Percentiles rank a stretch among this genome's conserved stretches.
phyloP scores from a whole-genome alignment of 92 coral and sea anemone genomes.

The Diadumene lineata region DNA sequence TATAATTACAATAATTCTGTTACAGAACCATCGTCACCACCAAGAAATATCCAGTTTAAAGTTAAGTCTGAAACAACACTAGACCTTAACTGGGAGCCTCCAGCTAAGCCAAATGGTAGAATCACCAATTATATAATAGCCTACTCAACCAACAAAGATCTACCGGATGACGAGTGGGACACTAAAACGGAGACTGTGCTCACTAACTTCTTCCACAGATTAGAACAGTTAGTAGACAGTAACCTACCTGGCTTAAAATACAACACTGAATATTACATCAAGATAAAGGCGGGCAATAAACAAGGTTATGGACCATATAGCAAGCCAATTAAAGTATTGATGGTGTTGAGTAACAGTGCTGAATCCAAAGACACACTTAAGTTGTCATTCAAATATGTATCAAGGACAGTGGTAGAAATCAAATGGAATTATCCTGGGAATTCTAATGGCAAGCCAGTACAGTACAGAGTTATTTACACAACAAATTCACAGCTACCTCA shows the following conservation, averaged over 20 bases:
- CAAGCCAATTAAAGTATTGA: slow-evolving; percentile 19
- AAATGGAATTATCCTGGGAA: slow-evolving; percentile 48
- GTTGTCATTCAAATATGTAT: slow-evolving; percentile 16
- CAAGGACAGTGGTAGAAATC: slow-evolving; percentile 32
- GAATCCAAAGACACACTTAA: slow-evolving; percentile 37
- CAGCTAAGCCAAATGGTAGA: slow-evolving; percentile 67
- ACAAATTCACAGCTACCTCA: slow-evolving; percentile 34
- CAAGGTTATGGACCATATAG: slow-evolving; percentile 73
- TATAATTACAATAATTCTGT: neutral
- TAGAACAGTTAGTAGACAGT: slow-evolving; percentile 11
- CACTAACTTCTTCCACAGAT: slow-evolving; percentile 22
- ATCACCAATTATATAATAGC: slow-evolving; percentile 56
- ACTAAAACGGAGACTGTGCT: neutral
- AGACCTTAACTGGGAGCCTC: slow-evolving; percentile 67
- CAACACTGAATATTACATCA: slow-evolving; percentile 55
- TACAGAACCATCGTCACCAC: slow-evolving; percentile 76
- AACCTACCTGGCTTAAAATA: slow-evolving; percentile 30
- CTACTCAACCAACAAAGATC: slow-evolving; percentile 49
- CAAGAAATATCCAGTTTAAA: slow-evolving; percentile 50
- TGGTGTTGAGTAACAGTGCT: slow-evolving; percentile 19
- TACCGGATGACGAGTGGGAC: slow-evolving; percentile 52
- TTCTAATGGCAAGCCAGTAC: slow-evolving; percentile 34
- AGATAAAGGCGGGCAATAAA: slow-evolving; percentile 67
- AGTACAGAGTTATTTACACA: slow-evolving; percentile 48
- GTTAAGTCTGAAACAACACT: slow-evolving; percentile 35